phyloP scores from a whole-genome alignment of 2,888 invertebrate genomes.

The Phragmatobia fuliginosa region DNA sequence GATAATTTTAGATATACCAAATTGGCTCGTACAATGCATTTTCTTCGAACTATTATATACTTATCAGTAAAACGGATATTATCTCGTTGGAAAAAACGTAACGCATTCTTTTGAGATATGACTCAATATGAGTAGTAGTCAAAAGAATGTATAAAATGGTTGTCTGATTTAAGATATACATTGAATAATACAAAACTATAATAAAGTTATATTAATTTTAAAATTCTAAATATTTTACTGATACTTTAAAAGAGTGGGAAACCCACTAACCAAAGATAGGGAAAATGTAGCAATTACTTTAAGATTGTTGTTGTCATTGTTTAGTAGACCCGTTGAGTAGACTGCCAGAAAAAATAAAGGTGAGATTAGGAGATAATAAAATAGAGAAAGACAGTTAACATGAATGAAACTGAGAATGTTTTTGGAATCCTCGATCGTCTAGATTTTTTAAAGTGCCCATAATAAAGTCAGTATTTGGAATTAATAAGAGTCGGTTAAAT shows the following conservation, averaged over 20 bases:
- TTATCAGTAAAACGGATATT: slow-evolving; percentile 29
- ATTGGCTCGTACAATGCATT: slow-evolving; percentile 21
- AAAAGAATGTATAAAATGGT: slow-evolving; percentile 6
- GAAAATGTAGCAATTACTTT: neutral
- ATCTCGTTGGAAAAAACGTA: slow-evolving; percentile 22
- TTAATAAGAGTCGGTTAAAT: too few species aligned
- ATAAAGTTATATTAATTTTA: too few species aligned
- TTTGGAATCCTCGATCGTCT: neutral
- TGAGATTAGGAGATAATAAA: too few species aligned
- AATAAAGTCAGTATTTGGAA: too few species aligned
- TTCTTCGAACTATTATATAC: slow-evolving; percentile 33
- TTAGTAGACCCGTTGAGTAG: too few species aligned
- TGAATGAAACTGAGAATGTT: neutral
- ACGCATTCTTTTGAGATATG: neutral
- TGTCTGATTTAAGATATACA: neutral
- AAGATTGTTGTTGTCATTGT: too few species aligned
- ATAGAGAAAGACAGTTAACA: neutral
- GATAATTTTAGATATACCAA: neutral
- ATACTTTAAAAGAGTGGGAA: neutral
- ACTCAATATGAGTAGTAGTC: slow-evolving; percentile 19
- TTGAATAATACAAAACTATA: neutral
- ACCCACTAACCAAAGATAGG: neutral
- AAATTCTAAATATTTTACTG: too few species aligned
- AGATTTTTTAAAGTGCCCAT: too few species aligned
- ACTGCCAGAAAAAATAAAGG: too few species aligned